Conservation (phyloP, 2,888 invertebrate species). For the Tortricodes alternella region DNA sequence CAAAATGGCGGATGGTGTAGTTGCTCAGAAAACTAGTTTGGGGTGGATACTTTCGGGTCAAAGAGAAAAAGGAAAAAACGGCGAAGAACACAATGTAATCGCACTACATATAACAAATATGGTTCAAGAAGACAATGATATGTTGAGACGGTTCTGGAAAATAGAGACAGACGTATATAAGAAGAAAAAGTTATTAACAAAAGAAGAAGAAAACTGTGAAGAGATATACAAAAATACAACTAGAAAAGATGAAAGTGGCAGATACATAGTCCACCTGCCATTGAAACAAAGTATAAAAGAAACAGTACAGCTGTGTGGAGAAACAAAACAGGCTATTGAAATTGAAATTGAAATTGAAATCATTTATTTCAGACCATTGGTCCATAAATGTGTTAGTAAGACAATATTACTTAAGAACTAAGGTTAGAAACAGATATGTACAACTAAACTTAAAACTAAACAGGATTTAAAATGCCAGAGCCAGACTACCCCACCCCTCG, state of each 20-base stretch:
- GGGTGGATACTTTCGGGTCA: slow-evolving; percentile 32
- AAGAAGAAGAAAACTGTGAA: slow-evolving; percentile 36
- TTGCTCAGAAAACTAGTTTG: slow-evolving; percentile 36
- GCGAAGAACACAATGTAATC: slow-evolving; percentile 12
- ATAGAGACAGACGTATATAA: slow-evolving; percentile 34
- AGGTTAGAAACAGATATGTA: too few relatives aligned
- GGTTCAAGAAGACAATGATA: slow-evolving; percentile 33
- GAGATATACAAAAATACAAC: slow-evolving; percentile 27
- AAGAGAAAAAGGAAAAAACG: background rate
- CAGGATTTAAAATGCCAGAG: too few relatives aligned
- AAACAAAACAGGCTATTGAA: slow-evolving; percentile 34
- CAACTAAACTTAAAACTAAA: too few relatives aligned
- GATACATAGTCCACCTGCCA: slow-evolving; percentile 35
- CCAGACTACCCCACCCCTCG: too few relatives aligned
- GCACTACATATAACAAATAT: slow-evolving; percentile 26
- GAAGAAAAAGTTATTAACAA: slow-evolving; percentile 30
- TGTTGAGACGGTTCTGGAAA: slow-evolving; percentile 36
- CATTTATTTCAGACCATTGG: too few relatives aligned
- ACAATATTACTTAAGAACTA: too few relatives aligned
- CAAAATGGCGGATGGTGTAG: slow-evolving; percentile 30
- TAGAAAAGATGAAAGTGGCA: slow-evolving; percentile 26
- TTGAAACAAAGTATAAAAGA: slow-evolving; percentile 25
- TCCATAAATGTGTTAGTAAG: too few relatives aligned
- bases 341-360: too few relatives aligned
- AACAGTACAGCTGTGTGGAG: slow-evolving; percentile 20